Conservation (phyloP, 2,888 invertebrate genomes). For the Drosophila neutralis region DNA sequence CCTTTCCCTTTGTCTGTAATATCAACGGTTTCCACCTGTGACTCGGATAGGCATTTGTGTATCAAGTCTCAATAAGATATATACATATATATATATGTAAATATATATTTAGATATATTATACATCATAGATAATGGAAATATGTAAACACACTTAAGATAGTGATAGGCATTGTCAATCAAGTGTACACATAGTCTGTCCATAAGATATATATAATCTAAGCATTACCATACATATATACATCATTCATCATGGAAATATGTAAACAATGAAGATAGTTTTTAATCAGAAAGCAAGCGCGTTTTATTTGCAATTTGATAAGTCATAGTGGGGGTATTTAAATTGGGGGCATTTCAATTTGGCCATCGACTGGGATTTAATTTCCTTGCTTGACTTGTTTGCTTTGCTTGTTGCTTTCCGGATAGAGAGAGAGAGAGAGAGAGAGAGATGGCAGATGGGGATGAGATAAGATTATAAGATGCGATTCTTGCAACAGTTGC, state of each 20-base stretch:
- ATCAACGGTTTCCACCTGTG: conserved; percentile 3
- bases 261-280: conserved; percentile 5
- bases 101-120: not conserved
- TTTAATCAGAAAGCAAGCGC: not conserved
- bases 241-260: not conserved
- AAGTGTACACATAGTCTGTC: not conserved
- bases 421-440: not conserved
- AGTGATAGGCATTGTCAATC: not conserved
- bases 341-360: not conserved
- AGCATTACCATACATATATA: not conserved
- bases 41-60: conserved; percentile 29
- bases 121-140: not conserved
- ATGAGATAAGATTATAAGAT: not conserved
- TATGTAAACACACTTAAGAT: not conserved
- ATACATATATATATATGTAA: not conserved
- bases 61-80: not conserved
- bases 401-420: not conserved
- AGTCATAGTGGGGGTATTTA: not conserved
- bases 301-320: conserved; percentile 24
- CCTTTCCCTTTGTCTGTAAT: not conserved
- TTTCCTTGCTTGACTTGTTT: conserved; percentile 5
- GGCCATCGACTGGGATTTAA: not conserved
- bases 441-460: not conserved
- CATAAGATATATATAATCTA: not conserved
- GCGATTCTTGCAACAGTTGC: not conserved